Conservation (phyloP, 2,113 vertebrate species). For the Morphnarchus princeps region DNA sequence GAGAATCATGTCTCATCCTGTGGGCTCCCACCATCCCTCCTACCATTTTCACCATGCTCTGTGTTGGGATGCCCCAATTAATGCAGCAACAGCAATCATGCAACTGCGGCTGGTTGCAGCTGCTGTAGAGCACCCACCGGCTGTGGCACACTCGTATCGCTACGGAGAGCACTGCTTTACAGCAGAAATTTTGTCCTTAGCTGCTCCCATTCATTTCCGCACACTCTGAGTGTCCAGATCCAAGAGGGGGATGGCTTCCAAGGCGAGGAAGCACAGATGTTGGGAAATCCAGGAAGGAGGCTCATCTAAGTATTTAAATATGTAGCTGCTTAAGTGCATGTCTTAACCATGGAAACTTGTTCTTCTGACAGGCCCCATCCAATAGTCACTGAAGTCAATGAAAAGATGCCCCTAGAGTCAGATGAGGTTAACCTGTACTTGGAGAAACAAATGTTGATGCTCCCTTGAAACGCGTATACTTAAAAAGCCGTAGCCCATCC, state of each 20-base stretch:
- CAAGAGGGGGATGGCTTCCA: constrained; percentile 50
- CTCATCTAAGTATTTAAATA: constrained; percentile 45
- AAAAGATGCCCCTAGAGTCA: constrained; percentile 20
- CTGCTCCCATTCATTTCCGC: constrained; percentile 19
- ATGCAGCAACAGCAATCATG: fast-evolving
- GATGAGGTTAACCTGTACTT: constrained; percentile 30
- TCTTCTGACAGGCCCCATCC: constrained; percentile 12
- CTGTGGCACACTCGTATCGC: fast-evolving
- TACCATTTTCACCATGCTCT: background rate
- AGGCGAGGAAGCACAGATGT: constrained; percentile 48
- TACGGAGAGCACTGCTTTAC: background rate
- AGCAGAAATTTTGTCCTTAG: constrained; percentile 35
- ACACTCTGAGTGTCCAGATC: background rate
- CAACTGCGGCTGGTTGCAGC: fast-evolving
- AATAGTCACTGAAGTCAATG: background rate
- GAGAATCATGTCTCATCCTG: background rate
- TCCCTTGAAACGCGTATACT: background rate
- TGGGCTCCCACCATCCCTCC: background rate
- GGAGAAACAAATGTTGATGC: background rate
- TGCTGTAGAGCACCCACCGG: background rate
- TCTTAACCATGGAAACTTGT: background rate
- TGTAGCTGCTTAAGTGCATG: background rate
- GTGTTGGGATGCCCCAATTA: fast-evolving
- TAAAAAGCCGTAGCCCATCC: background rate
- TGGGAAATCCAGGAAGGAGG: constrained; percentile 54